phyloP scores from a whole-genome alignment of 2,113 vertebrate species.

The Semicossyphus pulcher region DNA sequence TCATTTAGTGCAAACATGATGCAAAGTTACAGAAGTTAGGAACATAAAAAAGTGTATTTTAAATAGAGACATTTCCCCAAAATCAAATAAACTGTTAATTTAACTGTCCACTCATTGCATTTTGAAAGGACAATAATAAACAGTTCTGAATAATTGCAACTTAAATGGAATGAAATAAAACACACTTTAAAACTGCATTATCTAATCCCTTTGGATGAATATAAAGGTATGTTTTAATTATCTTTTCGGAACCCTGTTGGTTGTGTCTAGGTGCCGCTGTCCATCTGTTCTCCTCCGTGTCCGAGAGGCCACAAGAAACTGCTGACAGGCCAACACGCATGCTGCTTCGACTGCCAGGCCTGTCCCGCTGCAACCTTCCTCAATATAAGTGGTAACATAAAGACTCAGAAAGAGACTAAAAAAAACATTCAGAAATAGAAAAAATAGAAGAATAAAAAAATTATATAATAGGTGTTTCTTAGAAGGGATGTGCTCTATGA shows the following conservation, averaged over 20 bases:
- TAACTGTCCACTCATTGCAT: too few species aligned
- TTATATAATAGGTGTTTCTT: not conserved
- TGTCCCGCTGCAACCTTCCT: constrained; percentile 84
- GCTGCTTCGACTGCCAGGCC: constrained; percentile 87
- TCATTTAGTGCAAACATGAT: not conserved
- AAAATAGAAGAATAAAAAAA: not conserved
- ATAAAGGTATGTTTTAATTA: not conserved
- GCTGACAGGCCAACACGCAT: constrained; percentile 77
- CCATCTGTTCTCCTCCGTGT: constrained; percentile 86
- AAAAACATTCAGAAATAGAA: not conserved
- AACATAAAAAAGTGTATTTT: too few species aligned
- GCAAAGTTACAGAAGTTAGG: too few species aligned
- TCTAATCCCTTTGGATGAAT: too few species aligned
- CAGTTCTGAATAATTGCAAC: not conserved
- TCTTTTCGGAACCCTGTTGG: not conserved
- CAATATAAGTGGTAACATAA: constrained; percentile 81
- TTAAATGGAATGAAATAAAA: not conserved
- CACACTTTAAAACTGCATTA: too few species aligned
- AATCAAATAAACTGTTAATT: not conserved
- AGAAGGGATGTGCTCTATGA: not conserved
- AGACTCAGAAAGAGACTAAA: not conserved
- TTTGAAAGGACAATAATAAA: not conserved
- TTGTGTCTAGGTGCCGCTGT: constrained; percentile 78
- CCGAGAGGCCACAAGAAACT: constrained; percentile 78
- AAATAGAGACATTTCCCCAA: too few species aligned